Percentiles rank a stretch among this genome's conserved stretches.
These are phyloP conservation scores for Gastracanthus pulcherrimus DNA, from an alignment of 2,888 invertebrate genomes.

Conservation along the genomic window DNA sequence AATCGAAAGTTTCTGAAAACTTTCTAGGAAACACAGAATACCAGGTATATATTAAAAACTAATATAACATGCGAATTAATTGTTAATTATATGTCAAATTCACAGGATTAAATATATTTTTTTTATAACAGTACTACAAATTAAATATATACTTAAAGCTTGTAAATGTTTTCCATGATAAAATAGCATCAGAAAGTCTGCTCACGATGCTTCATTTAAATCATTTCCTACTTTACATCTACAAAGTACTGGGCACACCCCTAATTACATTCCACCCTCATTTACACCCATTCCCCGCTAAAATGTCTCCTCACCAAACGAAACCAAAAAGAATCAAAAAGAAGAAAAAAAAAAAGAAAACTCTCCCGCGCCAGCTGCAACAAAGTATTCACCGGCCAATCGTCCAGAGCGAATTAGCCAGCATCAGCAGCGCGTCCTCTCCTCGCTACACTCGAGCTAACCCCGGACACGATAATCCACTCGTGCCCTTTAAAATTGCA, in stretches of 20 bases:
- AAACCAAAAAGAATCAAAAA: background rate
- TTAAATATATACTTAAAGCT: no score
- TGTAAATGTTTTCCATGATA: no score
- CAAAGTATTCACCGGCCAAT: slow-evolving; percentile 34
- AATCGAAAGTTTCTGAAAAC: background rate
- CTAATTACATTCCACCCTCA: background rate
- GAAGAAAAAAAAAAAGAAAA: slow-evolving; percentile 13
- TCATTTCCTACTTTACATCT: background rate
- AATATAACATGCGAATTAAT: no score
- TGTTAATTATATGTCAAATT: no score
- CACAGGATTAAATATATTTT: no score
- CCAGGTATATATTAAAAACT: no score
- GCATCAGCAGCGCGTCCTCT: background rate
- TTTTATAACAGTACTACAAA: no score
- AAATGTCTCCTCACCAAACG: background rate
- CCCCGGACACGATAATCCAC: slow-evolving; percentile 53
- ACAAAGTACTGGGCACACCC: no score
- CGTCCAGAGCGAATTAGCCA: slow-evolving; percentile 13
- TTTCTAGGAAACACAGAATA: no score
- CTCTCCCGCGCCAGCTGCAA: slow-evolving; percentile 2
- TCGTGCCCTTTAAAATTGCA: slow-evolving; percentile 57
- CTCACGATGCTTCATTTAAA: slow-evolving; percentile 1
- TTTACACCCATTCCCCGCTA: background rate
- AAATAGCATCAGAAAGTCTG: no score
- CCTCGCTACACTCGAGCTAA: background rate